A percentile compares a stretch with the other conserved stretches of the same genome.
phyloP scores from a whole-genome alignment of 2,797 vertebrate species.

The Petrocephalus schoutedeni region DNA sequence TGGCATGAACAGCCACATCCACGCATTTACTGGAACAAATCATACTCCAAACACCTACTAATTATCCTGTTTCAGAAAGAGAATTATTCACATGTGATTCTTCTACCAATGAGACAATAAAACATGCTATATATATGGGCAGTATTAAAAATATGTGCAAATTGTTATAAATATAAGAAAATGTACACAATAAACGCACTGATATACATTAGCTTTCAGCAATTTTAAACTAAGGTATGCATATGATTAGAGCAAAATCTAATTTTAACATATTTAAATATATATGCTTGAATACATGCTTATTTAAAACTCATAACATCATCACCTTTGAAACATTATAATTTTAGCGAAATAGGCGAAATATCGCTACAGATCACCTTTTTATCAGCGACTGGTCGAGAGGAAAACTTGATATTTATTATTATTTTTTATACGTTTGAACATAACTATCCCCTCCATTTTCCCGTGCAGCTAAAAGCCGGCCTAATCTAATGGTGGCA shows the following conservation, averaged over 20 bases:
- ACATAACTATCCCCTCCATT: not conserved
- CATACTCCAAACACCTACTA: not conserved
- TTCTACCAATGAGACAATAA: not conserved
- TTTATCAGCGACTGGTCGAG: not conserved
- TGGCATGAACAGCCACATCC: not conserved
- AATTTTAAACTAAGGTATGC: not conserved
- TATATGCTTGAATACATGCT: too few species aligned
- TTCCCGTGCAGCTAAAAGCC: not conserved
- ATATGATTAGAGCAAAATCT: not conserved
- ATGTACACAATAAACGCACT: not conserved
- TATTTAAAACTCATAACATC: not conserved
- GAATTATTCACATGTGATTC: not conserved
- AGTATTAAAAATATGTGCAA: not conserved
- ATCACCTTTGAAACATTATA: not conserved
- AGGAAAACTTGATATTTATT: not conserved
- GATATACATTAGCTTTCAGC: not conserved
- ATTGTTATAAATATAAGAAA: not conserved
- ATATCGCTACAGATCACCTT: not conserved
- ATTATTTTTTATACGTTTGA: not conserved
- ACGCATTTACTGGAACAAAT: not conserved
- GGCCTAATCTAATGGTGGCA: slow-evolving; percentile 40
- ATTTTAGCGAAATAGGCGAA: not conserved
- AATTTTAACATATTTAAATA: too few species aligned
- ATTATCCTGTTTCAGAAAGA: not conserved
- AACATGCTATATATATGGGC: not conserved